Evolutionary conservation across 2,888 invertebrate species (phyloP).

Genomic region (Pyralis farinalis): DNA sequence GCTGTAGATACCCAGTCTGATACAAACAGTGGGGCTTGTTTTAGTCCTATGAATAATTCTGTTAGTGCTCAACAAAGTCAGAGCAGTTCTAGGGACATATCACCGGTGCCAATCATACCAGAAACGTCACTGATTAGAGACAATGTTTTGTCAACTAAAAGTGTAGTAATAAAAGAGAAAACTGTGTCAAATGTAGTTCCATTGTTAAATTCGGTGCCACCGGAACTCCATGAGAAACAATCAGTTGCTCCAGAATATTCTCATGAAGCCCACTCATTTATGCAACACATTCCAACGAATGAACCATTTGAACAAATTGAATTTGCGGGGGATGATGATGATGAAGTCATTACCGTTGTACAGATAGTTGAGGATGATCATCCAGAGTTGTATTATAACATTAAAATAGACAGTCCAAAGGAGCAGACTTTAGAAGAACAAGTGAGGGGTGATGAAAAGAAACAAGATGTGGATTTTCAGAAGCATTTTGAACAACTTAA

Average conservation of each 20-base stretch:
- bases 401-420: slow-evolving; percentile 60
- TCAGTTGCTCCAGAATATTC: slow-evolving; percentile 15
- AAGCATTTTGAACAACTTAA: slow-evolving; percentile 65
- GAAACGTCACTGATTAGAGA: slow-evolving; percentile 20
- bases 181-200: slow-evolving; percentile 8
- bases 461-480: slow-evolving; percentile 52
- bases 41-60: slow-evolving; percentile 44
- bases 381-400: slow-evolving; percentile 61
- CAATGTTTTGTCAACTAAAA: slow-evolving; percentile 23
- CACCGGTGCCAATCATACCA: slow-evolving; percentile 34
- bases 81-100: slow-evolving; percentile 43
- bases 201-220: slow-evolving; percentile 13
- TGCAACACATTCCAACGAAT: slow-evolving; percentile 43
- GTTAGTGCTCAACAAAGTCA: slow-evolving; percentile 31
- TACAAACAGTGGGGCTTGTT: slow-evolving; percentile 46
- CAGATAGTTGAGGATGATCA: slow-evolving; percentile 76
- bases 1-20: slow-evolving; percentile 59
- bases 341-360: slow-evolving; percentile 73
- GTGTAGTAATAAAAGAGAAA: slow-evolving; percentile 16
- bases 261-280: slow-evolving; percentile 13
- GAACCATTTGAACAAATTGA: slow-evolving; percentile 54
- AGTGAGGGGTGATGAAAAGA: slow-evolving; percentile 13
- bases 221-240: slow-evolving; percentile 15
- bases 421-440: slow-evolving; percentile 22
- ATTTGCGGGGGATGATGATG: slow-evolving; percentile 65